Conservation (phyloP, 2,888 invertebrate genomes). For the Scaptomyza caliginosa region DNA sequence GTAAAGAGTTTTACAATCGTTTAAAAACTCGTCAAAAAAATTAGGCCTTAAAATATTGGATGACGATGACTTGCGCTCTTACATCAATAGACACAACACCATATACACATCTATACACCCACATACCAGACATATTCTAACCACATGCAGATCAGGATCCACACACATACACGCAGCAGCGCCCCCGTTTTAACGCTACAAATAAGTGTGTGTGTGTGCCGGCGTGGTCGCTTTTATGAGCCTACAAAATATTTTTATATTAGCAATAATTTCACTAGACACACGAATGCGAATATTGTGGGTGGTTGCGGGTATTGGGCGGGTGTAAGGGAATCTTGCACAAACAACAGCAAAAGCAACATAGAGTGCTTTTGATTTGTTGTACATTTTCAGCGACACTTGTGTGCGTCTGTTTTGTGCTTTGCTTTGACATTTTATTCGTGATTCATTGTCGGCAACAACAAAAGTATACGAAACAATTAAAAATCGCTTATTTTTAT, state of each 20-base stretch:
- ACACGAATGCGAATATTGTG: conserved; percentile 28
- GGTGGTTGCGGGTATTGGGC: conserved; percentile 6
- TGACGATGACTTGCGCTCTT: conserved; percentile 61
- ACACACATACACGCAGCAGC: conserved; percentile 21
- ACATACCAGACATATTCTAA: conserved; percentile 22
- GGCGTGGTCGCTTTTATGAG: conserved; percentile 74
- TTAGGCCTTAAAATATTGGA: conserved; percentile 82
- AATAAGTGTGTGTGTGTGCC: conserved; percentile 32
- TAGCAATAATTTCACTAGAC: conserved; percentile 80
- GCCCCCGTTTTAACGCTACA: not conserved
- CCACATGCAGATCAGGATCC: conserved; percentile 29
- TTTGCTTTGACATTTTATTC: conserved; percentile 59
- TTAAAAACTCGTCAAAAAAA: conserved; percentile 84
- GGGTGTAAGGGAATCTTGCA: conserved; percentile 44
- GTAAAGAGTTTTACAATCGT: conserved; percentile 82
- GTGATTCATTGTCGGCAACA: conserved; percentile 53
- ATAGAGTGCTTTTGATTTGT: conserved; percentile 64
- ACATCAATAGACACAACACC: conserved; percentile 65
- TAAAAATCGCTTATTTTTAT: conserved; percentile 69
- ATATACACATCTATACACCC: conserved; percentile 36
- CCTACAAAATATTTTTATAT: conserved; percentile 80
- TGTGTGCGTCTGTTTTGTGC: conserved; percentile 33
- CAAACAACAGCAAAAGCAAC: conserved; percentile 45
- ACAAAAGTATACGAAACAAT: conserved; percentile 57
- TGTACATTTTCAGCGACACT: conserved; percentile 52